Conservation (phyloP, 2,113 vertebrate species). For the Arvicanthis niloticus region DNA sequence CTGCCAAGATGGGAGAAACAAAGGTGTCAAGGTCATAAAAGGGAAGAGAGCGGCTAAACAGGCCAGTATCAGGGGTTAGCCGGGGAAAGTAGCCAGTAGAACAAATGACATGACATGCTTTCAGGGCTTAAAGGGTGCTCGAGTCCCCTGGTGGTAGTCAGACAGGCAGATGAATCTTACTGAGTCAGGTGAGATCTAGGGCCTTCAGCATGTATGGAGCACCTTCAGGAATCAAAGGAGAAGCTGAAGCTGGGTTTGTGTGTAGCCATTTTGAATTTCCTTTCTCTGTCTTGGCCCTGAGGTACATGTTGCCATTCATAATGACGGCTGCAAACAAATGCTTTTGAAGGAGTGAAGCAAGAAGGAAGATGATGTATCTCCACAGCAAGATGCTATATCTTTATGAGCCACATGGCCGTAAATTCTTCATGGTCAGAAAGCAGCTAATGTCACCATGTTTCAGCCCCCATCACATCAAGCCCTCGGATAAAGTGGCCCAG, state of each 20-base stretch:
- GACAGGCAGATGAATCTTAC: neutral
- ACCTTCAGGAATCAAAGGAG: neutral
- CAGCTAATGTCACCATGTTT: neutral
- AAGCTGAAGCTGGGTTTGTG: neutral
- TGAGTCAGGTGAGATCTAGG: neutral
- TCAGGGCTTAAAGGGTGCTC: neutral
- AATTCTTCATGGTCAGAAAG: neutral
- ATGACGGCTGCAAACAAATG: neutral
- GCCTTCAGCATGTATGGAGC: neutral
- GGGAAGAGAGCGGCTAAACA: neutral
- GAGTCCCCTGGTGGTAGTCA: too few species aligned
- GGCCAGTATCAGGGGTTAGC: neutral
- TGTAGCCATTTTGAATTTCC: neutral
- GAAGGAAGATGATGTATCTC: neutral
- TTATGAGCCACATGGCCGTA: fast-evolving
- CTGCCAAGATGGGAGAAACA: neutral
- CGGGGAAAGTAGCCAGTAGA: too few species aligned
- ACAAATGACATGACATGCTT: fast-evolving
- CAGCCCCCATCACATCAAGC: neutral
- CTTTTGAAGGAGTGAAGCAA: neutral
- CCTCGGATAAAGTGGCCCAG: fast-evolving
- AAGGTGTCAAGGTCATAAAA: neutral
- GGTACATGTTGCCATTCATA: neutral
- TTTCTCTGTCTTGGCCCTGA: neutral
- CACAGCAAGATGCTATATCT: neutral